These are phyloP conservation scores for Pelecanus crispus DNA, from an alignment of 2,113 vertebrate genomes.

Conservation along the genomic window DNA sequence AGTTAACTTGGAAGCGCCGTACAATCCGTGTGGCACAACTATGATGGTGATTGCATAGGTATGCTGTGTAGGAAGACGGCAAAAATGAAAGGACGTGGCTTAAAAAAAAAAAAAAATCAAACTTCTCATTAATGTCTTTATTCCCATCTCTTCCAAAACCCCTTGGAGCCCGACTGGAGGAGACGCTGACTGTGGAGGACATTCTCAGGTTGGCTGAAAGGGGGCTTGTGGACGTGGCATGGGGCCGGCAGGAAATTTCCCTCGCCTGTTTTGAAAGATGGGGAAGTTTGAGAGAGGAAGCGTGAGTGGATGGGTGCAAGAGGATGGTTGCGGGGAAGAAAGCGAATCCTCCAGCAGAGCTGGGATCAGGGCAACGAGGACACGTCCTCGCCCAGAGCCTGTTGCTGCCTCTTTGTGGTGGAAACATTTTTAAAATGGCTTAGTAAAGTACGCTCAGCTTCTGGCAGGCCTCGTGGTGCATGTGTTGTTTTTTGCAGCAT, in stretches of 20 bases:
- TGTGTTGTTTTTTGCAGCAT: not conserved
- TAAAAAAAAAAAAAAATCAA: not conserved
- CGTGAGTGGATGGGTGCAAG: not conserved
- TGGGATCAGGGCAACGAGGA: not conserved
- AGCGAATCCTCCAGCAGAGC: not conserved
- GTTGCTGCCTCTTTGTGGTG: not conserved
- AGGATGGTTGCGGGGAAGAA: too few relatives aligned
- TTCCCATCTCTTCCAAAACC: not conserved
- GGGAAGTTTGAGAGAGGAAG: not conserved
- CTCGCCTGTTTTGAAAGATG: rapidly evolving
- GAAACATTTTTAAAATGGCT: not conserved
- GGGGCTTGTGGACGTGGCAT: not conserved
- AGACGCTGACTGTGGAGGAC: rapidly evolving
- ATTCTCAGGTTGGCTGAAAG: not conserved
- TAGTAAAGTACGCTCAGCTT: rapidly evolving
- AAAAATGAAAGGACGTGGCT: not conserved
- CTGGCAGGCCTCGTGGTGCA: not conserved
- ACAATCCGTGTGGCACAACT: rapidly evolving
- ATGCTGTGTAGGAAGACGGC: rapidly evolving
- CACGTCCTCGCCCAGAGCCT: rapidly evolving
- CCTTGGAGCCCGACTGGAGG: rapidly evolving
- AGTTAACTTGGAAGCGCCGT: not conserved
- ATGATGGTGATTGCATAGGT: rapidly evolving
- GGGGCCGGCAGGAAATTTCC: not conserved
- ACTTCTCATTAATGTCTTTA: not conserved